Percentiles rank a stretch among this genome's conserved stretches.
phyloP scores from a whole-genome alignment of 2,797 vertebrate genomes.

The Sciaenops ocellatus region DNA sequence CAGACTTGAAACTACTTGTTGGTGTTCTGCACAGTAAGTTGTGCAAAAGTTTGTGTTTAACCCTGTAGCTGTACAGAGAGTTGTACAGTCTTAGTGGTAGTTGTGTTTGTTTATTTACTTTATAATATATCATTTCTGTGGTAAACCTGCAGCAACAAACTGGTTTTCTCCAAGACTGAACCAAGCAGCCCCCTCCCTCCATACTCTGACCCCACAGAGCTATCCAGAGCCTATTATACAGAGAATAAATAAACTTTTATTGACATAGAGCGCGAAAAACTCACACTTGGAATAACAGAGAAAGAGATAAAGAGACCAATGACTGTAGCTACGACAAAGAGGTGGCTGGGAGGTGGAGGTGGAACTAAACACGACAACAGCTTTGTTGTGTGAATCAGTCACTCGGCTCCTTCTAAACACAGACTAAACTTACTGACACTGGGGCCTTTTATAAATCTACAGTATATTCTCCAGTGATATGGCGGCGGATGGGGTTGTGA shows the following conservation, averaged over 20 bases:
- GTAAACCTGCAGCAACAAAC: not conserved
- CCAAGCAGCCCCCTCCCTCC: not conserved
- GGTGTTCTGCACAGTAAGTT: not conserved
- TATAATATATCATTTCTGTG: not conserved
- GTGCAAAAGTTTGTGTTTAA: not conserved
- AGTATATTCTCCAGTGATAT: slow-evolving; percentile 47
- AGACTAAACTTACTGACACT: slow-evolving; percentile 27
- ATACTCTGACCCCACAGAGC: slow-evolving; percentile 12
- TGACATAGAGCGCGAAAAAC: slow-evolving; percentile 62
- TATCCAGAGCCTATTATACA: slow-evolving; percentile 39
- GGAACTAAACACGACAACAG: slow-evolving; percentile 43
- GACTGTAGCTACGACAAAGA: slow-evolving; percentile 44
- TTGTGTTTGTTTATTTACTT: not conserved
- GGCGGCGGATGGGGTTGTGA: not conserved
- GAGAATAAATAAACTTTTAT: slow-evolving; percentile 76
- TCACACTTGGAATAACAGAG: slow-evolving; percentile 56
- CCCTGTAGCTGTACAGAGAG: not conserved
- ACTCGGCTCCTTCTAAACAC: slow-evolving; percentile 39
- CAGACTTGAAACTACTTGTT: not conserved
- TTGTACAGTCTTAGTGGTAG: not conserved
- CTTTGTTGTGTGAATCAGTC: slow-evolving; percentile 34
- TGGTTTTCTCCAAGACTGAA: not conserved
- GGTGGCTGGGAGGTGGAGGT: slow-evolving; percentile 34
- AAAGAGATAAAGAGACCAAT: slow-evolving; percentile 45
- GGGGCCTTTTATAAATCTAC: slow-evolving; percentile 39